Conservation (phyloP, 2,113 vertebrate species). For the Lagopus muta region DNA sequence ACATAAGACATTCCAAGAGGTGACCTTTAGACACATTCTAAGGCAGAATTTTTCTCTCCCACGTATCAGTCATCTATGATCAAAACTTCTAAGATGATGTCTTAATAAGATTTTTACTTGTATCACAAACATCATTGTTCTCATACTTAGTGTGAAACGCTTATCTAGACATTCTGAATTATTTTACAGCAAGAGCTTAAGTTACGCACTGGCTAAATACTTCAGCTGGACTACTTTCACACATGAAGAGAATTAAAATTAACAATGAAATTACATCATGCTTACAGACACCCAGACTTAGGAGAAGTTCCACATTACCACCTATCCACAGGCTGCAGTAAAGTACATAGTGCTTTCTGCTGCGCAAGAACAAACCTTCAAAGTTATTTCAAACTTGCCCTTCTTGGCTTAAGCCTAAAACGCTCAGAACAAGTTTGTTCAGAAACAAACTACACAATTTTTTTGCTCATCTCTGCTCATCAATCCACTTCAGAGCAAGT, state of each 20-base stretch:
- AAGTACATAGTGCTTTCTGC: background rate
- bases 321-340: background rate
- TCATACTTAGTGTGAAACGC: background rate
- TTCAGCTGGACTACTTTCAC: background rate
- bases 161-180: background rate
- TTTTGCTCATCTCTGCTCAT: background rate
- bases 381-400: background rate
- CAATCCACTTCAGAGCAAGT: background rate
- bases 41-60: background rate
- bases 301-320: background rate
- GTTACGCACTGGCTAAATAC: background rate
- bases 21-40: background rate
- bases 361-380: background rate
- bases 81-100: background rate
- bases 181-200: background rate
- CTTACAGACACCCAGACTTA: background rate
- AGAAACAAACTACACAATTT: background rate
- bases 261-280: background rate
- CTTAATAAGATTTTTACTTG: background rate
- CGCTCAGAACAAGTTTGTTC: background rate
- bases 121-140: rapidly evolving
- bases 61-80: background rate
- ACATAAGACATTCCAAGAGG: background rate
- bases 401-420: background rate
- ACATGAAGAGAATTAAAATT: background rate